Conservation (phyloP, 2,797 vertebrate genomes). For the Channallabes apus region DNA sequence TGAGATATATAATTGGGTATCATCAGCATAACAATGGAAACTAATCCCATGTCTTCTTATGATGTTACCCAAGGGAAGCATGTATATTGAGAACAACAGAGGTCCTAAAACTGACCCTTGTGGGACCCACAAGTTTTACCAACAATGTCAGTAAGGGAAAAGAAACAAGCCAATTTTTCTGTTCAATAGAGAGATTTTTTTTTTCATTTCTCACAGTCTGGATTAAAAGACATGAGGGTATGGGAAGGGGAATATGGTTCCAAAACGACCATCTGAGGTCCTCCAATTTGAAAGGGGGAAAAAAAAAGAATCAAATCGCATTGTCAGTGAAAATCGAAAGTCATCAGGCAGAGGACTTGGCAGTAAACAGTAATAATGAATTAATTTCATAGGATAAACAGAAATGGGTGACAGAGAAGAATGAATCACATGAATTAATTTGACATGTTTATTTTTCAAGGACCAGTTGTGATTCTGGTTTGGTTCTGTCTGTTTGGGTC, state of each 20-base stretch:
- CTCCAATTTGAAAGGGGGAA: not conserved
- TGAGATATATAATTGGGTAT: too few relatives aligned
- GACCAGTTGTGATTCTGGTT: slow-evolving; percentile 49
- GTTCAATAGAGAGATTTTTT: not conserved
- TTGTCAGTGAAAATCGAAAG: slow-evolving; percentile 13
- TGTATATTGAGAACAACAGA: too few relatives aligned
- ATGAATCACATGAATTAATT: slow-evolving; percentile 27
- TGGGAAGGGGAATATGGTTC: not conserved
- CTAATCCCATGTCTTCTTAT: too few relatives aligned
- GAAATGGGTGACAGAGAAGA: slow-evolving; percentile 17
- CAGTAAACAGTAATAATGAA: slow-evolving; percentile 16
- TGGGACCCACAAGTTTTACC: too few relatives aligned
- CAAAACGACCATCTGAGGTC: slow-evolving; percentile 24
- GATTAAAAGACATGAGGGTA: not conserved
- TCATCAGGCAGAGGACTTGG: slow-evolving; percentile 31
- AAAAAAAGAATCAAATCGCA: not conserved
- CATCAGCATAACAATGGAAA: too few relatives aligned
- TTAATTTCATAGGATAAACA: slow-evolving; percentile 20
- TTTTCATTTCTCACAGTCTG: slow-evolving; percentile 14
- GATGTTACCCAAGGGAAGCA: too few relatives aligned
- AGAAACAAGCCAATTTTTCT: slow-evolving; percentile 17
- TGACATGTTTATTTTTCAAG: slow-evolving; percentile 33
- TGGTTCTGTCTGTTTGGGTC: slow-evolving; percentile 37
- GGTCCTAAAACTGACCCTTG: too few relatives aligned
- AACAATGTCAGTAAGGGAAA: slow-evolving; percentile 8